These are phyloP conservation scores for Ammospiza maritima DNA, from an alignment of 2,797 vertebrate species.

Conservation along the genomic window DNA sequence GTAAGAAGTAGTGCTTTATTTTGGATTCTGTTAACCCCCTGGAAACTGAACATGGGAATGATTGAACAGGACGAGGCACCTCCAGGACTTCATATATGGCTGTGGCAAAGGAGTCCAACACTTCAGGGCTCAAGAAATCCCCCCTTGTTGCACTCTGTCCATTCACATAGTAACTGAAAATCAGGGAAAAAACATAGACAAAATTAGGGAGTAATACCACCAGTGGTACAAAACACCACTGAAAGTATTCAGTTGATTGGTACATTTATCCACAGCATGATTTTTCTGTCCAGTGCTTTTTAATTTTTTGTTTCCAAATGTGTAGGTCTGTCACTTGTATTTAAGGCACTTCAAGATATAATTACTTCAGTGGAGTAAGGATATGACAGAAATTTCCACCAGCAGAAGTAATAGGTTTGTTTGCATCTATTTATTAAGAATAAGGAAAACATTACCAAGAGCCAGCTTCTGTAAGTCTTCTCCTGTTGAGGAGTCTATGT, in stretches of 20 bases:
- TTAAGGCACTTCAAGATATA: neutral
- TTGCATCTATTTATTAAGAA: neutral
- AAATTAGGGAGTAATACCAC: neutral
- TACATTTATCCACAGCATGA: neutral
- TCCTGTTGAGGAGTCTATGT: neutral
- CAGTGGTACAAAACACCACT: neutral
- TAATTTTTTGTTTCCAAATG: neutral
- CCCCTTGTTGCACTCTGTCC: slow-evolving; percentile 85
- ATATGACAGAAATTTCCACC: neutral
- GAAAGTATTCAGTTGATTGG: neutral
- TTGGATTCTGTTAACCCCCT: neutral
- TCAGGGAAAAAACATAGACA: neutral
- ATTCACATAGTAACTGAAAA: slow-evolving; percentile 91
- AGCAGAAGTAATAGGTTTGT: neutral
- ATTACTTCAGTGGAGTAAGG: neutral
- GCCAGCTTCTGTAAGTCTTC: neutral
- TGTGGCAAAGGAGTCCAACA: slow-evolving; percentile 84
- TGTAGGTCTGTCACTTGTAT: neutral
- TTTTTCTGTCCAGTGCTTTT: neutral
- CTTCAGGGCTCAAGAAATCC: slow-evolving; percentile 88
- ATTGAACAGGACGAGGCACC: slow-evolving; percentile 72
- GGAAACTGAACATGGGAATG: neutral
- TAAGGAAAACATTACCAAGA: neutral
- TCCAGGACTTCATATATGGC: slow-evolving; percentile 80
- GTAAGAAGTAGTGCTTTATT: neutral